These are phyloP conservation scores for Salvelinus alpinus DNA, from an alignment of 2,113 vertebrate species.

Conservation along the genomic window DNA sequence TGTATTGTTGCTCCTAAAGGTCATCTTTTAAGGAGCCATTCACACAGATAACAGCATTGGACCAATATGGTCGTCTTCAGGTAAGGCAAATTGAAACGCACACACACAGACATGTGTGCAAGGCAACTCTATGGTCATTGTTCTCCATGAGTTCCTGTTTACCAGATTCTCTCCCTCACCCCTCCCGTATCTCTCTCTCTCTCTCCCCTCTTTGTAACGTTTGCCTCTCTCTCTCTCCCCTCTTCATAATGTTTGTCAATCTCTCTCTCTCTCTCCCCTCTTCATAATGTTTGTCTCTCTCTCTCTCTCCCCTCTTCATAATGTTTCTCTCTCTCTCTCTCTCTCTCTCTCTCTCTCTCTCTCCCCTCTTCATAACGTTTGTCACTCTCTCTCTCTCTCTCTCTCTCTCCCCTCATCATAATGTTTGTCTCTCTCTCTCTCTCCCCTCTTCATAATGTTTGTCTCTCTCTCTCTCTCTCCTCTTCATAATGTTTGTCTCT, in stretches of 20 bases:
- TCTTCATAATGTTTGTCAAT: background rate
- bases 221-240: background rate
- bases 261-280: background rate
- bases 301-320: background rate
- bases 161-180: slow-evolving; percentile 18
- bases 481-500: background rate
- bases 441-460: too few species aligned
- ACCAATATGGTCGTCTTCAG: background rate
- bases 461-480: too few species aligned
- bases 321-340: slow-evolving; percentile 3
- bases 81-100: background rate
- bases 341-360: background rate
- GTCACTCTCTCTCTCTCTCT: too few species aligned
- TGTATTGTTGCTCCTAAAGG: too few species aligned
- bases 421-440: background rate
- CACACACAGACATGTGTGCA: slow-evolving; percentile 21
- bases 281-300: background rate
- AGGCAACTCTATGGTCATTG: slow-evolving; percentile 31
- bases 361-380: background rate
- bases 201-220: background rate
- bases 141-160: slow-evolving; percentile 55
- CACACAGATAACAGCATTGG: too few species aligned
- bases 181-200: background rate
- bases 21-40: too few species aligned
- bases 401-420: background rate